phyloP scores from a whole-genome alignment of 2,888 invertebrate genomes.

The Drosophila mimica region DNA sequence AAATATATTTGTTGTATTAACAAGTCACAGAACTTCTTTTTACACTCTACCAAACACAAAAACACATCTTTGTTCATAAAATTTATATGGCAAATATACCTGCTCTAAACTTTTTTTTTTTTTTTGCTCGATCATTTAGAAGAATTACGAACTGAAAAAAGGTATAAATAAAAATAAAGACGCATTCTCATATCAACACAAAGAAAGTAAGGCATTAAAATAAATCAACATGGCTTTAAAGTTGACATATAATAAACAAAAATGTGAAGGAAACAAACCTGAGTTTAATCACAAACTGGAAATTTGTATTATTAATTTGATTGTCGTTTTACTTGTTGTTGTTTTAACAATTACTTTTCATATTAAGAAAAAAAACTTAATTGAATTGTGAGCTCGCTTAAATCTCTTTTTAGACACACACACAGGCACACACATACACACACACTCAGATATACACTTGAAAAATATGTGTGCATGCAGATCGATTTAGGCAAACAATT shows the following conservation, averaged over 20 bases:
- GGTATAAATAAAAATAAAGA: slow-evolving; percentile 17
- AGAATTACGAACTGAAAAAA: slow-evolving; percentile 15
- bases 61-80: neutral
- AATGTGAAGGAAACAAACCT: slow-evolving; percentile 41
- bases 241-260: slow-evolving; percentile 16
- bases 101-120: neutral
- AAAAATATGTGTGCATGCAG: slow-evolving; percentile 9
- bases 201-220: slow-evolving; percentile 52
- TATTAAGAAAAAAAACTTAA: slow-evolving; percentile 29
- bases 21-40: neutral
- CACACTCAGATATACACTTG: slow-evolving; percentile 8
- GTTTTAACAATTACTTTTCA: slow-evolving; percentile 39
- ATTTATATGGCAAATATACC: slow-evolving; percentile 1
- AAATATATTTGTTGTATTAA: neutral
- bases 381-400: slow-evolving; percentile 38
- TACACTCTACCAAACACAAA: neutral
- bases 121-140: neutral
- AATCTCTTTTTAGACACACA: slow-evolving; percentile 18
- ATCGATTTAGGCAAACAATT: slow-evolving; percentile 49
- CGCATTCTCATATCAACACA: slow-evolving; percentile 73
- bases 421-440: slow-evolving; percentile 1
- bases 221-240: slow-evolving; percentile 10
- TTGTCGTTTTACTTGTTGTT: slow-evolving; percentile 23
- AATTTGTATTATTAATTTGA: slow-evolving; percentile 32
- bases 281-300: slow-evolving; percentile 56